Base-by-base conservation (phyloP, 2,113 vertebrate species). In the Glaucomys volans region DNA sequence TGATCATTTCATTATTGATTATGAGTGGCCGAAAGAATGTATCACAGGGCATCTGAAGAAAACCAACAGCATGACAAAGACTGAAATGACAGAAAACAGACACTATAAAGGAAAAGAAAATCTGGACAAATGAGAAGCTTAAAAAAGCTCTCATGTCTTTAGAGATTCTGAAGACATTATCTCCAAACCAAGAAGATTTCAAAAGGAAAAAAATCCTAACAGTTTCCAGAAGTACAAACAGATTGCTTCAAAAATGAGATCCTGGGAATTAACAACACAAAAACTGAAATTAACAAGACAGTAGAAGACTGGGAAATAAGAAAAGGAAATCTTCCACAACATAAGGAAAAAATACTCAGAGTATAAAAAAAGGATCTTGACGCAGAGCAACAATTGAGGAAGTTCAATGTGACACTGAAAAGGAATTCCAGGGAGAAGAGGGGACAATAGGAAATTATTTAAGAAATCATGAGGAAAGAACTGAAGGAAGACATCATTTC, bases 291-390 rank as follows among this genome's bases (percentile, higher is more conserved):
- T 16, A 88, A 93, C 32, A 79, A 30, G 42, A 83, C 40, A 91
- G 6, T 54, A 64, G 42, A 69, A 88, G 26, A 59, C 47, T 64
- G 1, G 44, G 91, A 85, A 85, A 52, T 47, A 91, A 44, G 28
- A 81, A 87, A 80, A 79, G 74, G 81, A 94, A 75, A 90, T 84
- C 71, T 88, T 81, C 90, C 37, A 85, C 77, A 95, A 76, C 17
- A 85, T 0, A 69, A 47, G 64, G 72, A 3, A 52, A 40, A 77
- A 86, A 42, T 32, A 84, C 8, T 89, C 66, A 96, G 2, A 83
- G 54, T 22, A 62, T 75, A 87, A n/a, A n/a, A n/a, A n/a, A n/a
- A 57, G 57, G 16, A 77, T 62, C 32, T 42, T 84, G 14, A 71
- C 47, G 42, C 4, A 83, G 22, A 81, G 77, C 37, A 89, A 74